Percentiles rank a stretch among this genome's conserved stretches.
Conservation (phyloP, 2,113 vertebrate species). For the Stictonetta naevosa region DNA sequence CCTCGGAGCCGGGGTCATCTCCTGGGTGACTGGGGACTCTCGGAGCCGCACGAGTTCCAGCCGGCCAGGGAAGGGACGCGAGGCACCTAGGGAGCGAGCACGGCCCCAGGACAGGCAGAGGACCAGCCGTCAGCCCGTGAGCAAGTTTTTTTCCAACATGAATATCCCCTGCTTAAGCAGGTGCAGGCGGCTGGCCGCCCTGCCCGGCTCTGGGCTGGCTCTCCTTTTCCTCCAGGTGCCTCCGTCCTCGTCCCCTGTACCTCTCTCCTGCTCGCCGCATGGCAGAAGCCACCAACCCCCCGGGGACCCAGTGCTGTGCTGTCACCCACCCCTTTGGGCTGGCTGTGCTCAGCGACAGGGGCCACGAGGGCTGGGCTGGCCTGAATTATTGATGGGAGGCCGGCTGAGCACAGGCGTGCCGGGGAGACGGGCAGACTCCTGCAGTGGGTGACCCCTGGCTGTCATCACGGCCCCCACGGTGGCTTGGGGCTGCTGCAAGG, state of each 20-base stretch:
- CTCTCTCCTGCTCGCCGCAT: rapidly evolving
- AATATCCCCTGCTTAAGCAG: background rate
- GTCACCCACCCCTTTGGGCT: background rate
- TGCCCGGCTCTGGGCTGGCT: rapidly evolving
- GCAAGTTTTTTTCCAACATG: rapidly evolving
- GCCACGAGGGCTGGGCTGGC: rapidly evolving
- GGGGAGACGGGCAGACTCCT: background rate
- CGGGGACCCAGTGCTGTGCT: background rate
- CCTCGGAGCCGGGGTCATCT: conserved; percentile 74
- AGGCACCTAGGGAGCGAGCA: background rate
- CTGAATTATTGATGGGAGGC: background rate
- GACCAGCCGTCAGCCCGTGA: background rate
- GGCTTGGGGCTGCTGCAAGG: rapidly evolving
- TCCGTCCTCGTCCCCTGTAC: background rate
- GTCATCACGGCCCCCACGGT: background rate
- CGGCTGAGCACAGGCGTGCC: rapidly evolving
- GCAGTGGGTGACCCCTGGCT: background rate
- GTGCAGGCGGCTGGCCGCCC: background rate
- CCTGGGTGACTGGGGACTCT: conserved; percentile 77
- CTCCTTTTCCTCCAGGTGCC: rapidly evolving
- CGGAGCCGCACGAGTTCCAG: conserved; percentile 58
- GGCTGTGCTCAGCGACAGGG: background rate
- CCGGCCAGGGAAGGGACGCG: conserved; percentile 9
- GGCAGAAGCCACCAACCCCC: background rate
- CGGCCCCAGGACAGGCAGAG: conserved; percentile 36